Base-by-base conservation (phyloP, 2,113 vertebrate genomes). In the Istiophorus platypterus region DNA sequence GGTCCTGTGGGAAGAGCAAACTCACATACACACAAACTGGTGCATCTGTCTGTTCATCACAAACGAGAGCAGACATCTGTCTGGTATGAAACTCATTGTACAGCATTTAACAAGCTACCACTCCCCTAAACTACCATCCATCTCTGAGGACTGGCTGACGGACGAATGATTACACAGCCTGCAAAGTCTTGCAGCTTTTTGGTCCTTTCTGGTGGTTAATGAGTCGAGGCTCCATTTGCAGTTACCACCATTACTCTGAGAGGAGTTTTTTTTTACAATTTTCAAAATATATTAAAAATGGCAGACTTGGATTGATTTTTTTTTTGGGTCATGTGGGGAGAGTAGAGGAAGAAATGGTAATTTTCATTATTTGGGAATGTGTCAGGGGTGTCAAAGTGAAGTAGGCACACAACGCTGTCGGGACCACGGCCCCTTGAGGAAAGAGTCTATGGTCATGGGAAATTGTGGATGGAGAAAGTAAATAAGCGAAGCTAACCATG, bases 21-120 rank as follows among this genome's bases (percentile, higher is more conserved):
- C 20, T 26, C 39, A 17, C 8, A 2, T 7, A n/a, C n/a, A n/a
- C n/a, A 66, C n/a, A 51, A 54, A 56, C 9, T 15, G 24, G 4
- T 12, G 3, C n/a, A 51, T 56, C 39, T 65, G 59, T 56, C 15
- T 78, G 18, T 22, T 42, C 52, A n/a, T 78, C 59, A 83, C 76
- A 78, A 80, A 85, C 57, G 47, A 51, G n/a, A 80, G 45, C 72
- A 61, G 76, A 80, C 65, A 70, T 62, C 52, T 80, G 63, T 57
- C 63, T 2, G 57, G 57, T 82, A 12, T 58, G 47, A 78, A 65
- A 61, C 18, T 9, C n/a, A 57, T 6, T 7, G 27, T 22, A 20
- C 7, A 22, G 49, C 4, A 58, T 74, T 24, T 41, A 49, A 17
- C 58, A 18, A 17, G 0, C 20, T 18, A 64, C 39, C 58, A 27